Conservation (phyloP, 2,797 vertebrate genomes). For the Megaceryle alcyon region DNA sequence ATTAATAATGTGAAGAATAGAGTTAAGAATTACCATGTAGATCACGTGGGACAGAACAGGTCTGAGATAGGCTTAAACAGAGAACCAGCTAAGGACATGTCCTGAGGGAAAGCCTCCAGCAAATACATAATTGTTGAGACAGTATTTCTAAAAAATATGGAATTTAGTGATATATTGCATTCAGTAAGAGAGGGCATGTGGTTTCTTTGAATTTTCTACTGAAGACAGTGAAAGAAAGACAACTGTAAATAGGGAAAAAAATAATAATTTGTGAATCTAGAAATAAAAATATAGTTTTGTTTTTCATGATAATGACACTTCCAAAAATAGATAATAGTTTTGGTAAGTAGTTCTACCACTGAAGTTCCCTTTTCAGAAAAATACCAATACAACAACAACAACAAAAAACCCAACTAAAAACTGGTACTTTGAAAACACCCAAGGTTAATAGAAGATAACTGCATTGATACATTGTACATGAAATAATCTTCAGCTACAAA, state of each 20-base stretch:
- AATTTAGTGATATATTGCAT: not conserved
- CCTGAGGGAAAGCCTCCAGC: slow-evolving; percentile 23
- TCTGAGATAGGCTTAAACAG: slow-evolving; percentile 15
- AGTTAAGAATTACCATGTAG: not conserved
- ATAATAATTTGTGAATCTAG: not conserved
- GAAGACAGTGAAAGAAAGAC: not conserved
- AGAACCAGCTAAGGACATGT: not conserved
- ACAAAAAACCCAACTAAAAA: not conserved
- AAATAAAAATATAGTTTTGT: not conserved
- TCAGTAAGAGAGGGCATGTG: not conserved
- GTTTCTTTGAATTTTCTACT: not conserved
- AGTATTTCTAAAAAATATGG: not conserved
- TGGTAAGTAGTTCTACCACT: not conserved
- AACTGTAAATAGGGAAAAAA: not conserved
- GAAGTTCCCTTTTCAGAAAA: not conserved
- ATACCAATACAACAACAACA: not conserved
- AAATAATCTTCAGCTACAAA: slow-evolving; percentile 6
- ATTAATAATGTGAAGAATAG: not conserved
- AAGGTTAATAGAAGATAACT: not conserved
- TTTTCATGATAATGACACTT: not conserved
- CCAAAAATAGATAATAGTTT: not conserved
- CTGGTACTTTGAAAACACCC: not conserved
- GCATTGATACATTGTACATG: not conserved
- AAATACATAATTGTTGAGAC: not conserved
- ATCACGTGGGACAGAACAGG: not conserved